A percentile compares a stretch with the other conserved stretches of the same genome.
Evolutionary conservation across 2,113 vertebrate genomes (phyloP).

Genomic region (Prochilodus magdalenae): DNA sequence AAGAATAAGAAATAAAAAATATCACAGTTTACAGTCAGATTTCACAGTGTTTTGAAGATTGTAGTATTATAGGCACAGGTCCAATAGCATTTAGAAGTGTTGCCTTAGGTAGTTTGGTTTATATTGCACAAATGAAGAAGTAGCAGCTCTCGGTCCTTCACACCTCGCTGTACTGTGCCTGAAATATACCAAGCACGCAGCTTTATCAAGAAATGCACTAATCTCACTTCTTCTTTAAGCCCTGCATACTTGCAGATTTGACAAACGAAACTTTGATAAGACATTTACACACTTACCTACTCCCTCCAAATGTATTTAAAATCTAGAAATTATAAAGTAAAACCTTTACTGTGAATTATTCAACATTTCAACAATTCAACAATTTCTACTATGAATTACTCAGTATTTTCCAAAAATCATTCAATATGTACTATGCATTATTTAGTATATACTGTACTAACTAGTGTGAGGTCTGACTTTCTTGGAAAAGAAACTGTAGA

Average conservation of each 20-base stretch:
- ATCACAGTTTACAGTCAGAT: too few relatives aligned
- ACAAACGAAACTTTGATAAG: background rate
- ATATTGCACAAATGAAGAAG: background rate
- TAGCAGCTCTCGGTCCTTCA: background rate
- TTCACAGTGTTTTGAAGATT: too few relatives aligned
- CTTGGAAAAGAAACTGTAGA: background rate
- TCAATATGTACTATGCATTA: too few relatives aligned
- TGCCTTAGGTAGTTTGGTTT: background rate
- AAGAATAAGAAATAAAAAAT: too few relatives aligned
- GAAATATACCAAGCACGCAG: slow-evolving; percentile 20
- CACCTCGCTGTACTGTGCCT: background rate
- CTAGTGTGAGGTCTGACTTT: too few relatives aligned
- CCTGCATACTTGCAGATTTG: background rate
- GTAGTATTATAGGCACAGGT: too few relatives aligned
- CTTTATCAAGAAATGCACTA: background rate
- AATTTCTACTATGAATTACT: background rate
- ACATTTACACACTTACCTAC: background rate
- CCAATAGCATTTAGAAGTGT: too few relatives aligned
- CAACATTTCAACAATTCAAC: too few relatives aligned
- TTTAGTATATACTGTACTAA: too few relatives aligned
- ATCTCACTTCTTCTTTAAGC: slow-evolving; percentile 39
- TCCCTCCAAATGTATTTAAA: background rate
- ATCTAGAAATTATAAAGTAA: background rate
- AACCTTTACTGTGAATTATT: background rate
- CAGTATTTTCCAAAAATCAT: too few relatives aligned